phyloP scores from a whole-genome alignment of 2,888 invertebrate genomes.

The Carcina quercana region DNA sequence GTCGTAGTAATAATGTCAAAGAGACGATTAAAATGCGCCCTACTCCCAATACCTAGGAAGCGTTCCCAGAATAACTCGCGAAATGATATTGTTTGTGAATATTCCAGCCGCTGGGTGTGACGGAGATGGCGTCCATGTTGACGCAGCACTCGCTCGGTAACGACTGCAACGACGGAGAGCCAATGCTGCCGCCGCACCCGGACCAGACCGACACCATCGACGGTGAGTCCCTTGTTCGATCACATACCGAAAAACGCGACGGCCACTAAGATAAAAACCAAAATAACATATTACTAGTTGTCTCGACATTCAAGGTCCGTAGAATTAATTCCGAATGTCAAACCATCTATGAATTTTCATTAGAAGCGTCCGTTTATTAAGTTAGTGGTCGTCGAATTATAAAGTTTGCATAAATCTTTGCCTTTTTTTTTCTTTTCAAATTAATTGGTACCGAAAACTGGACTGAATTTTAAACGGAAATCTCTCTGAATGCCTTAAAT shows the following conservation, averaged over 20 bases:
- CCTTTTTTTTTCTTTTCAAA: too few relatives aligned
- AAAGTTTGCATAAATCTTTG: conserved; percentile 11
- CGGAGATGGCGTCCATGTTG: conserved; percentile 77
- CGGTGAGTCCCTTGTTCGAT: conserved; percentile 71
- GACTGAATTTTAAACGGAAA: neutral
- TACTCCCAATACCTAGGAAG: too few relatives aligned
- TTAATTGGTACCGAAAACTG: too few relatives aligned
- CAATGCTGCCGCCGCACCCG: conserved; percentile 76
- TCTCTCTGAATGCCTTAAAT: too few relatives aligned
- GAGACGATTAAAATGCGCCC: too few relatives aligned
- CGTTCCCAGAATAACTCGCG: too few relatives aligned
- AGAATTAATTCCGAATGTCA: neutral
- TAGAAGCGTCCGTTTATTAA: conserved; percentile 13
- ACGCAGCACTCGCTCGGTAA: conserved; percentile 76
- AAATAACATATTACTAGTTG: too few relatives aligned
- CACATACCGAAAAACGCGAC: too few relatives aligned
- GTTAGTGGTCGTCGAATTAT: conserved; percentile 24
- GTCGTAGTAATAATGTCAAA: too few relatives aligned
- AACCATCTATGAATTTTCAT: conserved; percentile 9
- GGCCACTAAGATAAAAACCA: conserved; percentile 18
- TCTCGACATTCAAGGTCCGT: neutral
- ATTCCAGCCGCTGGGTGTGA: conserved; percentile 58
- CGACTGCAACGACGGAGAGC: conserved; percentile 75
- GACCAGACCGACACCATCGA: conserved; percentile 84
- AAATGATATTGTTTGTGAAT: too few relatives aligned